phyloP scores from a whole-genome alignment of 2,888 invertebrate species.

The Ochlodes sylvanus region DNA sequence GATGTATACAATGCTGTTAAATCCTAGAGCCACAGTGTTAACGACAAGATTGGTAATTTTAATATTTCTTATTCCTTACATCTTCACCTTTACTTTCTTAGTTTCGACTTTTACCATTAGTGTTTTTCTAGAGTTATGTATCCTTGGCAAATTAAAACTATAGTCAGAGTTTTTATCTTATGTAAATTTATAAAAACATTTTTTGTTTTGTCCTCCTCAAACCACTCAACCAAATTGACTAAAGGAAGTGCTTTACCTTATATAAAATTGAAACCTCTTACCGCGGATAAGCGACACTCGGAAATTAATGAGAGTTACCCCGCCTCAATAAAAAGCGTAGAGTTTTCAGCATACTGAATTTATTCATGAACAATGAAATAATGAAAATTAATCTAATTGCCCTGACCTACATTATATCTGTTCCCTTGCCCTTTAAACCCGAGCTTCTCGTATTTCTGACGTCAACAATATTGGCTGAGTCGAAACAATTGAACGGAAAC shows the following conservation, averaged over 20 bases:
- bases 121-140: too few species aligned
- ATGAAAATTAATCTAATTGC: slow-evolving; percentile 6
- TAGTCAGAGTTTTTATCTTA: neutral
- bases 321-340: neutral
- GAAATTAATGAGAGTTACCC: neutral
- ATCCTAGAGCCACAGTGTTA: too few species aligned
- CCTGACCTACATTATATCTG: slow-evolving; percentile 27
- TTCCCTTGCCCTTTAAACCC: slow-evolving; percentile 29
- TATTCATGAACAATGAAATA: slow-evolving; percentile 5
- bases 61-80: too few species aligned
- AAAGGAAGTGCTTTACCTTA: neutral
- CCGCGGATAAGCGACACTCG: neutral
- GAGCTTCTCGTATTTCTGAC: slow-evolving; percentile 27
- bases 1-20: too few species aligned
- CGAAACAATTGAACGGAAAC: slow-evolving; percentile 33
- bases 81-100: too few species aligned
- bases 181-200: neutral
- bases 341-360: neutral
- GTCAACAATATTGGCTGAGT: slow-evolving; percentile 26
- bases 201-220: neutral
- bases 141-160: too few species aligned
- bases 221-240: neutral
- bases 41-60: neutral
- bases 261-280: neutral
- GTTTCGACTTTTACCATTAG: too few species aligned